Evolutionary conservation across 2,888 invertebrate genomes (phyloP).

Genomic region (Coremacera marginata): DNA sequence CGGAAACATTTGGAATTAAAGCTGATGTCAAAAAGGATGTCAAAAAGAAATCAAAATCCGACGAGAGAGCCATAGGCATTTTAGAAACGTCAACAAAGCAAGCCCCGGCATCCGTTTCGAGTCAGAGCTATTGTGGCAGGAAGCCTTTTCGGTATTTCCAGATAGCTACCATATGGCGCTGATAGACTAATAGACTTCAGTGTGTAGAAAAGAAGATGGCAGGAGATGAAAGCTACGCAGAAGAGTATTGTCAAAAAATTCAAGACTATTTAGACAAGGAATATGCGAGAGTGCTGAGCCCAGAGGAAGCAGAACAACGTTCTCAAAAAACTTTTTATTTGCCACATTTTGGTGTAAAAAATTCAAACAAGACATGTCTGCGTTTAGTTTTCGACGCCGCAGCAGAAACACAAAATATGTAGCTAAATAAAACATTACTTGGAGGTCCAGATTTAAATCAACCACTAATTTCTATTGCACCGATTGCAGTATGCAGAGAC

Average conservation of each 20-base stretch:
- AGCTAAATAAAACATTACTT: slow-evolving; percentile 39
- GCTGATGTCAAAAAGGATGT: neutral
- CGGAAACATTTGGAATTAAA: slow-evolving; percentile 50
- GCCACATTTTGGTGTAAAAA: too few relatives aligned
- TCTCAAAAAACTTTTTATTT: too few relatives aligned
- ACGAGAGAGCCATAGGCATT: neutral
- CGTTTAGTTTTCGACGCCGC: too few relatives aligned
- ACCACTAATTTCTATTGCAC: slow-evolving; percentile 36
- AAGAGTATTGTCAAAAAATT: slow-evolving; percentile 43
- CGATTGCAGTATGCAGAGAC: slow-evolving; percentile 44
- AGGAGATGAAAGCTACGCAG: slow-evolving; percentile 35
- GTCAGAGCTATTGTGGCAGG: neutral
- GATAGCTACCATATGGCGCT: slow-evolving; percentile 38
- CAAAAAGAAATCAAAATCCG: neutral
- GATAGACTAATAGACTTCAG: slow-evolving; percentile 37
- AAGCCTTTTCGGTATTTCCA: neutral
- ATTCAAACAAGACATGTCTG: too few relatives aligned
- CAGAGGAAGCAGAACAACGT: slow-evolving; percentile 40
- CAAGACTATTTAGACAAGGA: slow-evolving; percentile 45
- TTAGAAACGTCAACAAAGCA: neutral
- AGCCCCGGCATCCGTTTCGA: neutral
- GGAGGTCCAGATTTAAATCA: slow-evolving; percentile 41
- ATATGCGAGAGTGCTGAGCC: slow-evolving; percentile 45
- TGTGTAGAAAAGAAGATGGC: slow-evolving; percentile 46
- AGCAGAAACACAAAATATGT: slow-evolving; percentile 25